Base-by-base conservation (phyloP, 2,888 invertebrate genomes). In the Tenthredo scrophulariae region DNA sequence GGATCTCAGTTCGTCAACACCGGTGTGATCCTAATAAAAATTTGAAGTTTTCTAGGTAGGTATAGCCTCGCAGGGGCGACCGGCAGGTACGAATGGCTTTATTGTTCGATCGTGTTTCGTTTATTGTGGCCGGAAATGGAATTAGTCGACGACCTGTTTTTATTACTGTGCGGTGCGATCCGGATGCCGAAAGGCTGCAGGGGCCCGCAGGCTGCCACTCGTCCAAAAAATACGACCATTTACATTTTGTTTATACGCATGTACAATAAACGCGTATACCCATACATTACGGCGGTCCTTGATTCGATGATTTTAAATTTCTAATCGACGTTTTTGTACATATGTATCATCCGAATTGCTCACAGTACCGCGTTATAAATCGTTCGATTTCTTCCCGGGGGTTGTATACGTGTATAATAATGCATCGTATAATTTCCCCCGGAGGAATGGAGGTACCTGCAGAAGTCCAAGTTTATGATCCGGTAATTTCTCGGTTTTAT, bases 41-140 rank as follows among this genome's bases (percentile, higher is more conserved):
- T 77, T 22, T 13, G 6, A 33, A 7, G 58, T 37, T 79, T 37
- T 15, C 13, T 7, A 9, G 37, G 33, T 4, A 10, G 10, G n/a
- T 43, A 40, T 22, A 5, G 33, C 15, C n/a, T 40, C 37, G 26
- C 54, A 54, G 43, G 50, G 67, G 43, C 50, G n/a, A 50, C 26
- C 67, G 83, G 29, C 83, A 67, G 83, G 83, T 67, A 83, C 83
- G 87, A 86, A 89, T 89, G 88, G 89, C 89, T 91, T 91, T 91
- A 91, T 90, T 89, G 89, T 89, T 85, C 86, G 89, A 86, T 86
- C 88, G 80, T 87, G 84, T 88, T 86, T 85, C 87, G 87, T 90
- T 90, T 90, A 90, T 89, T 88, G 89, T 88, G 86, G 84, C 87
- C 87, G 90, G 89, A 90, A 91, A 91, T 90, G 89, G 89, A 88